phyloP scores from a whole-genome alignment of 1,140 invertebrate species.

The Lordiphosa mommai region DNA sequence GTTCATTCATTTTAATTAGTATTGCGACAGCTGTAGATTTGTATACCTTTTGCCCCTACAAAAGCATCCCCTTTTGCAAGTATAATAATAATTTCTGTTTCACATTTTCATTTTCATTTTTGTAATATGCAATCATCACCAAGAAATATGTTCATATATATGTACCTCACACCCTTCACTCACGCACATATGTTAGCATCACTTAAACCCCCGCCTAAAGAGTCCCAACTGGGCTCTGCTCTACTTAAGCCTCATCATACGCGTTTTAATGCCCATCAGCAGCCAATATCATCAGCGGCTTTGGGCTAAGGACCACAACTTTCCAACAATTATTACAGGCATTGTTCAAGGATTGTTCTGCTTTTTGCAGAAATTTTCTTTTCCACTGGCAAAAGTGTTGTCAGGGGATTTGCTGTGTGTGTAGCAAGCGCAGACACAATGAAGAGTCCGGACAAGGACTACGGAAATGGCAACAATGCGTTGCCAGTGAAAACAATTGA shows the following conservation, averaged over 20 bases:
- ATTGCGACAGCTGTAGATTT: too few species aligned
- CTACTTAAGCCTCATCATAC: constrained; percentile 73
- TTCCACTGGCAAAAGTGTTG: constrained; percentile 64
- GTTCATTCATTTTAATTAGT: too few species aligned
- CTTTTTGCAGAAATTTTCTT: constrained; percentile 59
- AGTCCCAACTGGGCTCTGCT: constrained; percentile 31
- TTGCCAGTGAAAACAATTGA: constrained; percentile 60
- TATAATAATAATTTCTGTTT: constrained; percentile 16
- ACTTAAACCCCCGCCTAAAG: constrained; percentile 42
- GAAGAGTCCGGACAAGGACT: constrained; percentile 16
- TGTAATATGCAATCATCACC: constrained; percentile 31
- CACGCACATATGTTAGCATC: constrained; percentile 48
- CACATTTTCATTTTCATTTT: constrained; percentile 30
- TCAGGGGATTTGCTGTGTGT: constrained; percentile 53
- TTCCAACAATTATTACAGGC: constrained; percentile 62
- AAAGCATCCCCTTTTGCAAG: neutral
- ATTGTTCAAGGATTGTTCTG: constrained; percentile 71
- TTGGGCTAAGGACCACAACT: constrained; percentile 49
- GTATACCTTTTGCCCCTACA: constrained; percentile 1
- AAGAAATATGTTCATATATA: constrained; percentile 30
- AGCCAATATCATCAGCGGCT: constrained; percentile 40
- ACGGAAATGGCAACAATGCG: constrained; percentile 68
- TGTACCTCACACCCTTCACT: constrained; percentile 2
- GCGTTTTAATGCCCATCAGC: constrained; percentile 71
- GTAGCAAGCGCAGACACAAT: constrained; percentile 49